A percentile compares a stretch with the other conserved stretches of the same genome.
Conservation (phyloP, 2,888 invertebrate species). For the Tipula confusa region DNA sequence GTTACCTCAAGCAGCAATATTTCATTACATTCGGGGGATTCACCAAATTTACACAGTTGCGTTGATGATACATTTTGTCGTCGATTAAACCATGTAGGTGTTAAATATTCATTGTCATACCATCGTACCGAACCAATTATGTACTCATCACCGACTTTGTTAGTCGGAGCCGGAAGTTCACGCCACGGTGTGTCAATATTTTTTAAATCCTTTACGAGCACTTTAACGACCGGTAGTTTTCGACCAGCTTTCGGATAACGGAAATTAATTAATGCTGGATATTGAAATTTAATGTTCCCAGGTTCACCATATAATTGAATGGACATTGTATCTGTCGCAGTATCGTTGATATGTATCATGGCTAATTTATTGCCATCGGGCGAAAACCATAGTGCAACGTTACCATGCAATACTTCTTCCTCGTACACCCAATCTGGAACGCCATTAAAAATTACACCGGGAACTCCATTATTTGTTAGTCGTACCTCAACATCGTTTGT, state of each 20-base stretch:
- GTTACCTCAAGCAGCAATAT: constrained; percentile 47
- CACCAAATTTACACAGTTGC: constrained; percentile 40
- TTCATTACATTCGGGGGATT: constrained; percentile 39
- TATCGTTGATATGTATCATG: constrained; percentile 66
- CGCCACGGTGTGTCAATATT: not conserved
- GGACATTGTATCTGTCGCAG: not conserved
- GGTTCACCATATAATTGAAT: constrained; percentile 59
- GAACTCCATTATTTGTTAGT: constrained; percentile 60
- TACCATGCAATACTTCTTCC: constrained; percentile 73
- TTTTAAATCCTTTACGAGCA: not conserved
- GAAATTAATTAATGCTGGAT: constrained; percentile 61
- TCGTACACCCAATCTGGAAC: constrained; percentile 92
- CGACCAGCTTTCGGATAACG: constrained; percentile 61
- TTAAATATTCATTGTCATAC: constrained; percentile 62
- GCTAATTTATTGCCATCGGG: constrained; percentile 63
- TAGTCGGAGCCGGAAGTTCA: constrained; percentile 53
- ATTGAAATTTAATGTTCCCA: constrained; percentile 57
- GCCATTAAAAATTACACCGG: constrained; percentile 70
- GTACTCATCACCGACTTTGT: constrained; percentile 58
- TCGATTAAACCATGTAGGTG: constrained; percentile 79
- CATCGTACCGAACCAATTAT: constrained; percentile 69
- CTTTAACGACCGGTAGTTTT: not conserved
- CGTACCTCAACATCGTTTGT: constrained; percentile 44
- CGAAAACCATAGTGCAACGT: constrained; percentile 77
- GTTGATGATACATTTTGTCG: constrained; percentile 63